A percentile compares a stretch with the other conserved stretches of the same genome.
Evolutionary conservation across 2,797 vertebrate genomes (phyloP).

Genomic region (Cygnus olor): DNA sequence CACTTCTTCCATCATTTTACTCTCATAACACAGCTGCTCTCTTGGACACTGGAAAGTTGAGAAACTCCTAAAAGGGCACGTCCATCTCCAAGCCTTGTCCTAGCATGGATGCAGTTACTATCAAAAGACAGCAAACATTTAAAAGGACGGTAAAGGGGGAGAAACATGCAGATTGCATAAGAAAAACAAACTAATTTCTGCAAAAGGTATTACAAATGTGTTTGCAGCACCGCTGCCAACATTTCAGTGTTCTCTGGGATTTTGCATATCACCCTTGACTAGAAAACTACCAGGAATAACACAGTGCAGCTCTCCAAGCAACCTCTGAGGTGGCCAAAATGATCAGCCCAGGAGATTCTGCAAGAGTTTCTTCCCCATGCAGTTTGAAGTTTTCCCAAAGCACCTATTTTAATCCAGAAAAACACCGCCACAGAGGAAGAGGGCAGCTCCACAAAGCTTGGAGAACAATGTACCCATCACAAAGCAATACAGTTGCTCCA

Average conservation of each 20-base stretch:
- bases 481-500: not conserved
- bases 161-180: not conserved
- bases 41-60: not conserved
- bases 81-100: not conserved
- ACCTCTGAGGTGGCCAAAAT: not conserved
- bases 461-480: not conserved
- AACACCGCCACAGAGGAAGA: not conserved
- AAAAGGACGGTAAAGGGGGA: not conserved
- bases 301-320: not conserved
- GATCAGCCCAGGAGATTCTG: not conserved
- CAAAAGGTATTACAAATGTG: not conserved
- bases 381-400: not conserved
- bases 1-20: not conserved
- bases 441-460: not conserved
- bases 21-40: not conserved
- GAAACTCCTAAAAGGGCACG: not conserved
- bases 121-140: not conserved
- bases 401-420: not conserved
- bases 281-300: not conserved
- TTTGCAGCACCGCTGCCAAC: not conserved
- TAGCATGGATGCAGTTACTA: not conserved
- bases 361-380: too few species aligned
- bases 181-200: not conserved
- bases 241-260: not conserved
- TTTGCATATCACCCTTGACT: too few species aligned